Base-by-base conservation (phyloP, 2,888 invertebrate species). In the Gari tellinella region DNA sequence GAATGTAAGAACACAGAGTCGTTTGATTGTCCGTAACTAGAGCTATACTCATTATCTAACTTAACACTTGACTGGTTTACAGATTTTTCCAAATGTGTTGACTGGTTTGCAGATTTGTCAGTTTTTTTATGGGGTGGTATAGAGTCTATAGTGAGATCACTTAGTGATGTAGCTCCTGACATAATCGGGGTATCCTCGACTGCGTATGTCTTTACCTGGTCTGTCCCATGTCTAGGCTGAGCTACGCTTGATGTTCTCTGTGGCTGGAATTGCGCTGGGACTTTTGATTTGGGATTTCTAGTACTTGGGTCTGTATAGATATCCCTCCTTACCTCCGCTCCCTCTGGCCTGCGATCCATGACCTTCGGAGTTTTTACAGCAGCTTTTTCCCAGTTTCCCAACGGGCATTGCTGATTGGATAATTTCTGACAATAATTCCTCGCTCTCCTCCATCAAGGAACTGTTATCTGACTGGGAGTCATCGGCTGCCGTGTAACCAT, bases 101-200 rank as follows among this genome's bases (percentile, higher is more conserved):
- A 31, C 14, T 19, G 37, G 2, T 31, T 14, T 17, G 12, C 5
- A 25, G 31, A 12, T 8, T 26, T 5, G 21, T 19, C 21, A 25
- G 10, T 12, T 31, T 4, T 43, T 1, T n/a, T n/a, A 10, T 14
- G 40, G 17, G 45, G 72, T 25, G 84, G 83, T 5, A 67, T 41
- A 4, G 84, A 82, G 43, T 87, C 84, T 12, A 81, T 69, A 61
- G 96, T 96, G 72, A 97, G 94, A 84, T 96, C 96, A 92, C 96
- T 97, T 55, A 97, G 94, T 89, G 97, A 97, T 43, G 97, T 97
- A 37, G 95, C 95, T 25, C 95, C 94, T 0, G 97, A 97, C 93
- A 96, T 96, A n/a, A 96, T 94, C 0, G 97, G 97, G 0, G 97
- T 97, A 82, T 95, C 95, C 91, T 97, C 97, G 86, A 96, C 96